These are phyloP conservation scores for Thrips palmi DNA, from an alignment of 1,140 invertebrate species.

Conservation along the genomic window DNA sequence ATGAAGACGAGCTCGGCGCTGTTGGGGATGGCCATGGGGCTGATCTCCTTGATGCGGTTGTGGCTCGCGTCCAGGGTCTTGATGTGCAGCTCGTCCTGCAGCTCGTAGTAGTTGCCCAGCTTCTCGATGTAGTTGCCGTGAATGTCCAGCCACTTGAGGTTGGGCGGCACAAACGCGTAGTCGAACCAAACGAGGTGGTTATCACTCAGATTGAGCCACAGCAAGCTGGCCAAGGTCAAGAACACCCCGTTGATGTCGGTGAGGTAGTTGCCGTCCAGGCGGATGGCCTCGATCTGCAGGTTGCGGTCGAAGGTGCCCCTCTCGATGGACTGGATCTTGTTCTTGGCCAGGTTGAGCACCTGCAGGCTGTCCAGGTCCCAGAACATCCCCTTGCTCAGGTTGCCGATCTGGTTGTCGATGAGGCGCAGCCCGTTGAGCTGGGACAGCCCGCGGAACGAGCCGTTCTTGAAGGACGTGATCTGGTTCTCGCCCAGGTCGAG, in stretches of 20 bases:
- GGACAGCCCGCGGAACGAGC: conserved; percentile 63
- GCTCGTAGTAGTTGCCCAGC: conserved; percentile 77
- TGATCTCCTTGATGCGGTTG: conserved; percentile 70
- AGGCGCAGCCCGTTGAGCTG: conserved; percentile 66
- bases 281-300: conserved; percentile 57
- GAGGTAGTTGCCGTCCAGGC: conserved; percentile 73
- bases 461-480: conserved; percentile 58
- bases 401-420: conserved; percentile 72
- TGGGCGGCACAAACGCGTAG: conserved; percentile 75
- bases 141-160: conserved; percentile 77
- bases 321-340: conserved; percentile 69
- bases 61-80: conserved; percentile 72
- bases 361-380: conserved; percentile 63
- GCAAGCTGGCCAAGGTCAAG: conserved; percentile 64
- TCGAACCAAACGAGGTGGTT: conserved; percentile 79
- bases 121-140: conserved; percentile 72
- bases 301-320: conserved; percentile 64
- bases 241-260: conserved; percentile 70
- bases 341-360: conserved; percentile 70
- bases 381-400: conserved; percentile 67
- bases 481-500: conserved; percentile 75
- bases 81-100: conserved; percentile 62
- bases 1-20: conserved; percentile 74
- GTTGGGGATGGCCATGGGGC: conserved; percentile 59
- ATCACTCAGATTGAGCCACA: conserved; percentile 83